Percentiles rank a stretch among this genome's conserved stretches.
Evolutionary conservation across 23 tunicate genomes (phyloP).

Genomic region (Diplosoma virens): DNA sequence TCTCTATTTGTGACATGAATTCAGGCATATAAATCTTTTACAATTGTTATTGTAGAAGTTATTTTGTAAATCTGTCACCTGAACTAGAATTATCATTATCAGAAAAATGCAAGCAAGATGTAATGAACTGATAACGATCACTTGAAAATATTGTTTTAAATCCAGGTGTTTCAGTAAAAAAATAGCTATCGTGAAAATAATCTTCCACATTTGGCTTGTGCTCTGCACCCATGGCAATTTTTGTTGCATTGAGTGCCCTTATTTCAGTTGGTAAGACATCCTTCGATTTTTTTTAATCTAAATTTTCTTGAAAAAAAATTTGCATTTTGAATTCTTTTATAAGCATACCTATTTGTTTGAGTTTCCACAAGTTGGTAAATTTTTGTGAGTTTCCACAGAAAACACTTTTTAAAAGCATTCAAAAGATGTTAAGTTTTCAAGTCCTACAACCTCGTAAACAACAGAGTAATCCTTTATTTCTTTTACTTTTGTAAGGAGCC

Average conservation of each 20-base stretch:
- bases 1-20: not conserved
- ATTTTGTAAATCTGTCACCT: not conserved
- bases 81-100: not conserved
- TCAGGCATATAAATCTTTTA: too few species aligned
- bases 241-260: not conserved
- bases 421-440: too few species aligned
- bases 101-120: not conserved
- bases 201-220: not conserved
- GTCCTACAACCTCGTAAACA: too few species aligned
- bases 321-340: not conserved
- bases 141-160: not conserved
- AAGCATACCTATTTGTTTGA: not conserved
- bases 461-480: too few species aligned
- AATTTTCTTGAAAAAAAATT: too few species aligned
- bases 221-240: not conserved
- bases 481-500: too few species aligned
- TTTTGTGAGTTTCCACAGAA: too few species aligned
- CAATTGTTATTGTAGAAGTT: too few species aligned
- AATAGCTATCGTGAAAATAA: not conserved
- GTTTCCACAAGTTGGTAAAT: not conserved
- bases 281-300: too few species aligned
- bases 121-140: not conserved
- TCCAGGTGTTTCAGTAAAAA: not conserved
- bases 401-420: too few species aligned
- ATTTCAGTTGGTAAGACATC: too few species aligned